Evolutionary conservation across 2,113 vertebrate genomes (phyloP).

Genomic region (Melanotaenia duboulayi): DNA sequence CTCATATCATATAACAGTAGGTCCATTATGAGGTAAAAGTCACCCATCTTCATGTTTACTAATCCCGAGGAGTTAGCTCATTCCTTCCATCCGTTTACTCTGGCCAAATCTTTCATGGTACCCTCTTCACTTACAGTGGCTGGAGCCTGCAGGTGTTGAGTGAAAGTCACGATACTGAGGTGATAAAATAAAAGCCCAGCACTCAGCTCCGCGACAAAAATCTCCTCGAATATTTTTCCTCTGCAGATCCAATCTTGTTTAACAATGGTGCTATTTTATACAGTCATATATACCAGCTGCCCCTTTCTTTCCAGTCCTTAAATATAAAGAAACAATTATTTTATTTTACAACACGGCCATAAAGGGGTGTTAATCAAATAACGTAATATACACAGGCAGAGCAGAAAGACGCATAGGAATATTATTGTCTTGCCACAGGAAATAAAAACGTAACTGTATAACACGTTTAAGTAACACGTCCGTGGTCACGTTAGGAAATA

Average conservation of each 20-base stretch:
- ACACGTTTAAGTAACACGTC: conserved; percentile 11
- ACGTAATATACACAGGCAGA: conserved; percentile 31
- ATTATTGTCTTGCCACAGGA: conserved; percentile 41
- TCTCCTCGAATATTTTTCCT: conserved; percentile 39
- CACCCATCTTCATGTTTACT: conserved; percentile 66
- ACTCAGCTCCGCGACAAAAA: conserved; percentile 24
- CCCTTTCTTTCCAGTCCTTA: no score
- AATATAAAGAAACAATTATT: not conserved
- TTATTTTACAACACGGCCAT: conserved; percentile 1
- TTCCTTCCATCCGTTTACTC: conserved; percentile 62
- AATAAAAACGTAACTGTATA: conserved; percentile 23
- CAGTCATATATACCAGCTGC: no score
- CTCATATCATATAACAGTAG: conserved; percentile 59
- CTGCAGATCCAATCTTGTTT: conserved; percentile 12
- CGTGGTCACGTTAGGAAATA: conserved; percentile 12
- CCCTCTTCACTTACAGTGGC: conserved; percentile 68
- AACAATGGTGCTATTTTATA: conserved; percentile 2
- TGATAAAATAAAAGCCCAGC: conserved; percentile 46
- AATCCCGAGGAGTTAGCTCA: conserved; percentile 67
- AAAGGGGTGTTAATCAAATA: not conserved
- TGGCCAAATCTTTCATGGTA: conserved; percentile 68
- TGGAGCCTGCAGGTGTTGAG: conserved; percentile 75
- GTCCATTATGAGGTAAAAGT: conserved; percentile 29
- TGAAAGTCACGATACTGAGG: conserved; percentile 64
- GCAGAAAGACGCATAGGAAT: conserved; percentile 49